Conservation (phyloP, 2,888 invertebrate genomes). For the Apotomis capreana region DNA sequence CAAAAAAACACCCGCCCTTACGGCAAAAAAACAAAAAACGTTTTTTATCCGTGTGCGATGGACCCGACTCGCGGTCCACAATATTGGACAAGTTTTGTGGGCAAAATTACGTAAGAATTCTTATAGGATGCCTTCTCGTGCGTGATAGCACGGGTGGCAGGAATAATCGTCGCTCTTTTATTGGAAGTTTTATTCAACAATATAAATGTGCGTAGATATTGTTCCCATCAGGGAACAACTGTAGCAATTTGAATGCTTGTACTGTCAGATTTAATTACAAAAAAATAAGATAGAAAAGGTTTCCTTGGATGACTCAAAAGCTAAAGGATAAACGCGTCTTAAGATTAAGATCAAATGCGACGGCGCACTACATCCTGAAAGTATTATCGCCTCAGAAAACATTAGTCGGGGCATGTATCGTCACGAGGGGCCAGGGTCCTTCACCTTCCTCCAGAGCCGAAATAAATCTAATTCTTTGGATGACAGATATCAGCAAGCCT, state of each 20-base stretch:
- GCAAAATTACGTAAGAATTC: conserved; percentile 45
- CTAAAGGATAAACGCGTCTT: background rate
- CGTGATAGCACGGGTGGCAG: conserved; percentile 8
- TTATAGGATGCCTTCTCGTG: conserved; percentile 17
- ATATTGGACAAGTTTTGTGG: conserved; percentile 68
- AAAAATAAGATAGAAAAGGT: background rate
- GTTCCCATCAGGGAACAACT: no score
- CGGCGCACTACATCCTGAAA: conserved; percentile 17
- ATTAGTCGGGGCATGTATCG: conserved; percentile 55
- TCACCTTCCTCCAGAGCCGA: conserved; percentile 77
- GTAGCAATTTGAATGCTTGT: no score
- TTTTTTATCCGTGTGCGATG: conserved; percentile 64
- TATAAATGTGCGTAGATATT: background rate
- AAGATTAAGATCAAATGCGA: conserved; percentile 21
- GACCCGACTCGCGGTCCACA: conserved; percentile 66
- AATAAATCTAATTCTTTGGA: conserved; percentile 81
- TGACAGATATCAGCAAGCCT: conserved; percentile 83
- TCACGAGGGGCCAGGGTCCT: conserved; percentile 70
- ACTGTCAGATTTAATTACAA: no score
- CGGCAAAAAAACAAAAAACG: conserved; percentile 66
- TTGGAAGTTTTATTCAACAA: background rate
- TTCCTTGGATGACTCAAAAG: background rate
- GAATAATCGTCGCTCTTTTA: conserved; percentile 6
- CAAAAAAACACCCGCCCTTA: conserved; percentile 71
- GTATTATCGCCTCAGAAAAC: conserved; percentile 45